Evolutionary conservation across 2,888 invertebrate species (phyloP), one percentile per base, ranked within the genome.

Genomic region (Drosophila robusta): DNA sequence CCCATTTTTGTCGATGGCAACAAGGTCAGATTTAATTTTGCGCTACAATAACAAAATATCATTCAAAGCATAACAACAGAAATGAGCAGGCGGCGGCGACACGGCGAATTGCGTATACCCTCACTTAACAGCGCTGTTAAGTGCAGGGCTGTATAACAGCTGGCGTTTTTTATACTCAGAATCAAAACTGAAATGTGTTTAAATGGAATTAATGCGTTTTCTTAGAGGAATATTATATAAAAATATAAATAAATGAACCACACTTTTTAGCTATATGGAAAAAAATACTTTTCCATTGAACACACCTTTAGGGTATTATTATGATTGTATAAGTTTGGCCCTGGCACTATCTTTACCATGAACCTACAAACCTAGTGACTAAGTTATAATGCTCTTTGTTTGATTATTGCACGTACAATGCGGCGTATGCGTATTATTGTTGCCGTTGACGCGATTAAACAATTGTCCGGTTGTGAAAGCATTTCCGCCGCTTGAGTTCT

Each of bases 1-100:
- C 65, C 73, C 76, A 76, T 63, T 69, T 81, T 63, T 78, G 75
- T 67, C 67, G 67, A 66, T 72, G 78, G 39, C 84, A 87, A 75
- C 88, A 85, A 85, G 84, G 84, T 85, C 88, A 88, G 72, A 88
- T 85, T 86, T 85, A 87, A 87, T 84, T 69, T 71, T 63, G 63
- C 51, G 54, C 60, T 64, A 66, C 52, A 78, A 58, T 54, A 62
- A 74, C 51, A 66, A 63, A 58, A 74, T 70, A 60, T 57, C 8
- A 78, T 57, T 70, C 14, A 61, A 49, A 57, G 45, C 58, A 39
- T 29, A 26, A 41, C 22, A 57, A 42, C 22, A 57, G 42, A 29
- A 52, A 60, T 11, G 16, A 22, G 26, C 34, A 36, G 12, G 11
- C 6, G 5, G 49, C 16, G 22, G 34, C 44, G 22, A 6, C 16